Evolutionary conservation across 23 tunicate species (phyloP).

Genomic region (Ciona savignyi): DNA sequence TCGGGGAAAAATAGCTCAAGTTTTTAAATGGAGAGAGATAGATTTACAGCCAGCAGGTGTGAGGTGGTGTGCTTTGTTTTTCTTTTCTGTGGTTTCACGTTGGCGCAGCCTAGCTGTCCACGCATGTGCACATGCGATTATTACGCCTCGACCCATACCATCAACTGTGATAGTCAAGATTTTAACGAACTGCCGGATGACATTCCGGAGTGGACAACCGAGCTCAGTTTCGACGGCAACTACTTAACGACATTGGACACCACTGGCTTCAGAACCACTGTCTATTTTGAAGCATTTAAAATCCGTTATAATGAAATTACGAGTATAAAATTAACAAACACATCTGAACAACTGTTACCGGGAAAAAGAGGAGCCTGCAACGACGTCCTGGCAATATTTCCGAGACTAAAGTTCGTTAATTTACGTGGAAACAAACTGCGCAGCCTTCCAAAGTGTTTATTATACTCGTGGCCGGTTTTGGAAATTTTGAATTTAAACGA

Average conservation of each 20-base stretch:
- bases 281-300: slow-evolving; percentile 55
- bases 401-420: slow-evolving; percentile 33
- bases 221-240: slow-evolving; percentile 67
- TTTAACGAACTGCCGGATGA: slow-evolving; percentile 20
- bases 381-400: slow-evolving; percentile 16
- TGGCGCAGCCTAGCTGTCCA: slow-evolving; percentile 35
- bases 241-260: slow-evolving; percentile 23
- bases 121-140: slow-evolving; percentile 53
- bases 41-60: no score
- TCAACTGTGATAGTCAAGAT: slow-evolving; percentile 62
- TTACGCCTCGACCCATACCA: slow-evolving; percentile 47
- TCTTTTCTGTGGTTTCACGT: not conserved
- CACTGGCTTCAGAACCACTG: slow-evolving; percentile 32
- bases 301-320: slow-evolving; percentile 62
- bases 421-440: slow-evolving; percentile 46
- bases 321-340: not conserved
- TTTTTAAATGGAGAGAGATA: no score
- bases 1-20: no score
- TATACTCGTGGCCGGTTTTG: slow-evolving; percentile 38
- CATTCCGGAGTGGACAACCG: slow-evolving; percentile 90
- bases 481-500: slow-evolving; percentile 43
- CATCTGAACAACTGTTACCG: not conserved
- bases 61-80: not conserved
- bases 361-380: slow-evolving; percentile 17
- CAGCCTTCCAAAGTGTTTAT: slow-evolving; percentile 60